Conservation (phyloP, 2,888 invertebrate species). For the Eretmocerus hayati region DNA sequence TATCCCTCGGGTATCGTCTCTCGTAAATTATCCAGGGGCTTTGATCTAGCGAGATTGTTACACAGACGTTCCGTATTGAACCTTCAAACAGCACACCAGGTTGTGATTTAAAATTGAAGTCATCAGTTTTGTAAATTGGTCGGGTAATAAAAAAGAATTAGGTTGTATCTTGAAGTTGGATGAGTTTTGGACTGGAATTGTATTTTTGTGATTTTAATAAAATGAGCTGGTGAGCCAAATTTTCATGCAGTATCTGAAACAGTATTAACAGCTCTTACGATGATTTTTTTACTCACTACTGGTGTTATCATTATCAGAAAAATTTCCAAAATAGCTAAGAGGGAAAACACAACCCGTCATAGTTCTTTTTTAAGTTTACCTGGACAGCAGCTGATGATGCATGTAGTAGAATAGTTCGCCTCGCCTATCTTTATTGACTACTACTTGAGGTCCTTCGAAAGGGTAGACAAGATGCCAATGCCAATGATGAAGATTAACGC, state of each 20-base stretch:
- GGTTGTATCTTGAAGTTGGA: no score
- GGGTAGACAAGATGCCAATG: slow-evolving; percentile 89
- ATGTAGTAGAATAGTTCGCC: slow-evolving; percentile 77
- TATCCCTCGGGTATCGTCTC: slow-evolving; percentile 70
- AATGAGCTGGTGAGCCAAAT: no score
- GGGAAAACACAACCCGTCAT: no score
- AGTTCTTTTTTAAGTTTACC: slow-evolving; percentile 39
- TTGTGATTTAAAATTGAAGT: no score
- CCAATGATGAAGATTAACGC: slow-evolving; percentile 81
- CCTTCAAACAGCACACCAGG: slow-evolving; percentile 42
- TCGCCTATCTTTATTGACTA: slow-evolving; percentile 68
- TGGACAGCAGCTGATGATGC: slow-evolving; percentile 65
- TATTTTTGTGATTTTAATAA: no score
- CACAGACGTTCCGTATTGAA: slow-evolving; percentile 72
- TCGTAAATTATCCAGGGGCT: slow-evolving; percentile 58
- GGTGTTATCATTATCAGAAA: no score
- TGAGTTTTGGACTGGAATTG: no score
- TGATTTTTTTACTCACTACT: no score
- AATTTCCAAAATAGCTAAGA: background rate
- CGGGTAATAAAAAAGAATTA: no score
- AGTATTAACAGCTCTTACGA: no score
- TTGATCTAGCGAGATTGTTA: slow-evolving; percentile 60
- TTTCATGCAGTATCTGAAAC: no score
- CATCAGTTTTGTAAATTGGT: no score
- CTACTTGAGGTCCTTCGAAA: slow-evolving; percentile 57